phyloP scores from a whole-genome alignment of 2,797 vertebrate species.

The Taenioides sp. region DNA sequence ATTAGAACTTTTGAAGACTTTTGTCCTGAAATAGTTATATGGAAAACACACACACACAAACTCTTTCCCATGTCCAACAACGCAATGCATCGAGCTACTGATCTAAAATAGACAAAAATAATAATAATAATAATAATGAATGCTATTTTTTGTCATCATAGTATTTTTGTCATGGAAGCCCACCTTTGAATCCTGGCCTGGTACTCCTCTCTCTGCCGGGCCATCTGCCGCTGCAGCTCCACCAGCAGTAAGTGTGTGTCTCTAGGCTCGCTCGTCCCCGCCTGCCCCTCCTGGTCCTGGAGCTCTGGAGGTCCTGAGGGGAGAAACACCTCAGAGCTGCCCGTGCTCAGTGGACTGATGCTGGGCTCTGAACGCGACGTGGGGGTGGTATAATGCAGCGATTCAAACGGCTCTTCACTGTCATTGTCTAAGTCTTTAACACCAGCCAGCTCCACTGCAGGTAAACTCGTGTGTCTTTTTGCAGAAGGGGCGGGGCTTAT shows the following conservation, averaged over 20 bases:
- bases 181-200: constrained; percentile 75
- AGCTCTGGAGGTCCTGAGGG: constrained; percentile 65
- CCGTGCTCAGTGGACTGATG: constrained; percentile 72
- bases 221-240: constrained; percentile 72
- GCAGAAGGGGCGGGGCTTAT: constrained; percentile 21
- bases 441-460: constrained; percentile 4
- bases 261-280: constrained; percentile 16
- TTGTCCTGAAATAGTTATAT: no score
- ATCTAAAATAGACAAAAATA: no score
- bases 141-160: no score
- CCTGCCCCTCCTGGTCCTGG: constrained; percentile 30
- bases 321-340: constrained; percentile 82
- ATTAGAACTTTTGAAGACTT: no score
- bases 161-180: background rate
- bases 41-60: no score
- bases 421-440: constrained; percentile 6
- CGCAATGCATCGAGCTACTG: no score
- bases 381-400: constrained; percentile 58
- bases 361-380: constrained; percentile 67
- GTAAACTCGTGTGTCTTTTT: constrained; percentile 27
- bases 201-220: constrained; percentile 70
- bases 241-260: constrained; percentile 55
- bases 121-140: no score
- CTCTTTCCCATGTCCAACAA: no score
- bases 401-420: constrained; percentile 20